Evolutionary conservation across 2,888 invertebrate species (phyloP).

Genomic region (Meandrusa payeni): DNA sequence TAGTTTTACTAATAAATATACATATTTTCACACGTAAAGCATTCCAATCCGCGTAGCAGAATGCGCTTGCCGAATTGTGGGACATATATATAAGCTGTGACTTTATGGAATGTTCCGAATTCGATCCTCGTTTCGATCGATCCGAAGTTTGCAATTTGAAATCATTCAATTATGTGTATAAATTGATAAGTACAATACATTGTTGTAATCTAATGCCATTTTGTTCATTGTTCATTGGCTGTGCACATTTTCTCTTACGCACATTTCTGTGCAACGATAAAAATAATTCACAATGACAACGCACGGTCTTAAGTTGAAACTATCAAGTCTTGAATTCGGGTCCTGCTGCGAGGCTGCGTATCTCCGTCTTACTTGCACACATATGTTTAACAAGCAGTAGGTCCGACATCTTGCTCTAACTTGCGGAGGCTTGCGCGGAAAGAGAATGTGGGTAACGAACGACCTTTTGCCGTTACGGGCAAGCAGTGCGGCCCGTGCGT

Average conservation of each 20-base stretch:
- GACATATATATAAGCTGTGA: no score
- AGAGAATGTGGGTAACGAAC: constrained; percentile 80
- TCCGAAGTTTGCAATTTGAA: no score
- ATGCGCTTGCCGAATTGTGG: no score
- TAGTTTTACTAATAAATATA: no score
- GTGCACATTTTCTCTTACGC: constrained; percentile 54
- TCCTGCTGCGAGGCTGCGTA: constrained; percentile 70
- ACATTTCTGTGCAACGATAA: constrained; percentile 64
- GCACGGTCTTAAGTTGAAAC: constrained; percentile 72
- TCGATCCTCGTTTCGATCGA: no score
- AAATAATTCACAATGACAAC: constrained; percentile 75
- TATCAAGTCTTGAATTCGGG: constrained; percentile 76
- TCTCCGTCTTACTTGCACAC: constrained; percentile 47
- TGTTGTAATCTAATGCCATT: no score
- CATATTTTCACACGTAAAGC: no score
- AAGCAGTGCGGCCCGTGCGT: constrained; percentile 78
- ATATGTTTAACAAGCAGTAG: constrained; percentile 35
- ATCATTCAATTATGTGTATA: no score
- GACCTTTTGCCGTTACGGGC: constrained; percentile 78
- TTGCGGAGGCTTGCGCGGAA: constrained; percentile 79
- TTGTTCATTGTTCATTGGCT: no score
- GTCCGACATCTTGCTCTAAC: constrained; percentile 59
- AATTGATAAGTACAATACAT: no score
- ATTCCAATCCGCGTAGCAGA: no score
- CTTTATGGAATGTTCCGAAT: no score